A percentile compares a stretch with the other conserved stretches of the same genome.
Conservation (phyloP, 2,797 vertebrate genomes). For the Sebastes melanostomus region DNA sequence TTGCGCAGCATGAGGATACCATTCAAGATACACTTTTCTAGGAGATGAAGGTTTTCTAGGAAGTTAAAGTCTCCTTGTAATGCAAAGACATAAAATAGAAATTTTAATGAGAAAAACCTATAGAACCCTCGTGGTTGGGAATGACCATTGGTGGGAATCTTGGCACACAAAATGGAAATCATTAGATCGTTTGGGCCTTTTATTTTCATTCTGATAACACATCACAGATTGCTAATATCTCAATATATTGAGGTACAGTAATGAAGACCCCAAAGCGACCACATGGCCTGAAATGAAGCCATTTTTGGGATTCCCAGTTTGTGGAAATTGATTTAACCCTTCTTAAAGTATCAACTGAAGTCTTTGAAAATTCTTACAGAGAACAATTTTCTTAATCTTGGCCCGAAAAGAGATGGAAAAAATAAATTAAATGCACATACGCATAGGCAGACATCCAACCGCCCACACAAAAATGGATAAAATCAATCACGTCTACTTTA, state of each 20-base stretch:
- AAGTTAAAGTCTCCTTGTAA: too few relatives aligned
- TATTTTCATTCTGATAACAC: not conserved
- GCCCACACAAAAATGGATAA: not conserved
- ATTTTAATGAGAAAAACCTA: not conserved
- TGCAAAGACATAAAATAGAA: not conserved
- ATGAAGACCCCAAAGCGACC: not conserved
- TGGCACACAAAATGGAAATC: not conserved
- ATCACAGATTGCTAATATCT: not conserved
- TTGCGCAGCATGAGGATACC: not conserved
- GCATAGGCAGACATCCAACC: constrained; percentile 1
- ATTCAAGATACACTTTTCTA: not conserved
- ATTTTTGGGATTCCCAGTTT: not conserved
- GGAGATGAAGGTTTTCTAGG: not conserved
- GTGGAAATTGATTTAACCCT: not conserved
- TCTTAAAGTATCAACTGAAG: not conserved
- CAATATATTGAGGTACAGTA: not conserved
- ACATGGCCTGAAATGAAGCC: not conserved
- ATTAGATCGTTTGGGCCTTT: not conserved
- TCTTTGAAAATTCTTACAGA: not conserved
- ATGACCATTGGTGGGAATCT: not conserved
- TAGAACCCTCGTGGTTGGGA: not conserved
- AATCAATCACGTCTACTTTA: constrained; percentile 25
- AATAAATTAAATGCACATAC: constrained; percentile 1
- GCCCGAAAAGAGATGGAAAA: not conserved
- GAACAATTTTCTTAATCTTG: not conserved